Conservation (phyloP, 1,140 invertebrate genomes). For the Drosophila kikkawai region DNA sequence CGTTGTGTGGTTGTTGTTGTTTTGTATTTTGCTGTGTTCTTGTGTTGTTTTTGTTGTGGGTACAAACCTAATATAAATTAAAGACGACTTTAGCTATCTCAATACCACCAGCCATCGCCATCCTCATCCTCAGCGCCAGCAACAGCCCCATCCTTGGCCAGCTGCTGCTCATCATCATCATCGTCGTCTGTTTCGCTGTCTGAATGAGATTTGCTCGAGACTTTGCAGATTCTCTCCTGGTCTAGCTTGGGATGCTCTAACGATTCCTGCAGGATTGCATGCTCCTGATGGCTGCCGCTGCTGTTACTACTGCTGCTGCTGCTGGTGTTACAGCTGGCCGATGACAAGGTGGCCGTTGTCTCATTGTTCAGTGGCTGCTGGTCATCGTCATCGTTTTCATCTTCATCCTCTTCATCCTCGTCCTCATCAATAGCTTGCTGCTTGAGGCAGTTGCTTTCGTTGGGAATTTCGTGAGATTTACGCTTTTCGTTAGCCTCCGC, state of each 20-base stretch:
- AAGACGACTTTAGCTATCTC: slow-evolving; percentile 78
- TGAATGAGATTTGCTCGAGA: slow-evolving; percentile 47
- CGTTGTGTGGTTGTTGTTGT: neutral
- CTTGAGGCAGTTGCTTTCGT: slow-evolving; percentile 71
- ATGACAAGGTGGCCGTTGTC: slow-evolving; percentile 67
- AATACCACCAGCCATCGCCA: slow-evolving; percentile 82
- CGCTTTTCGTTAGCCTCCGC: slow-evolving; percentile 6
- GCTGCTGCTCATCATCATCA: slow-evolving; percentile 44
- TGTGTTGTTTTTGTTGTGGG: slow-evolving; percentile 55
- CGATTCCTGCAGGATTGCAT: slow-evolving; percentile 39
- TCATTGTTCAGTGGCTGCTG: slow-evolving; percentile 75
- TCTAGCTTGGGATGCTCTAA: slow-evolving; percentile 38
- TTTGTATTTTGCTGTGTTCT: slow-evolving; percentile 35
- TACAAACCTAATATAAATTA: slow-evolving; percentile 78
- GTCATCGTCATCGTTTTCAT: slow-evolving; percentile 73
- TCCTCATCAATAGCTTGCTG: slow-evolving; percentile 8
- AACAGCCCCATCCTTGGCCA: slow-evolving; percentile 43
- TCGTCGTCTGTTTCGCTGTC: slow-evolving; percentile 70
- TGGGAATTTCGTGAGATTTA: slow-evolving; percentile 44
- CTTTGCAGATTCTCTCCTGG: slow-evolving; percentile 50
- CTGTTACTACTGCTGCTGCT: neutral
- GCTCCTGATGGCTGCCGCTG: slow-evolving; percentile 23
- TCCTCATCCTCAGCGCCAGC: slow-evolving; percentile 55
- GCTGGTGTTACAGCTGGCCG: slow-evolving; percentile 50
- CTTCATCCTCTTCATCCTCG: slow-evolving; percentile 61